phyloP scores from a whole-genome alignment of 2,888 invertebrate species.

The Ophion slaviceki region DNA sequence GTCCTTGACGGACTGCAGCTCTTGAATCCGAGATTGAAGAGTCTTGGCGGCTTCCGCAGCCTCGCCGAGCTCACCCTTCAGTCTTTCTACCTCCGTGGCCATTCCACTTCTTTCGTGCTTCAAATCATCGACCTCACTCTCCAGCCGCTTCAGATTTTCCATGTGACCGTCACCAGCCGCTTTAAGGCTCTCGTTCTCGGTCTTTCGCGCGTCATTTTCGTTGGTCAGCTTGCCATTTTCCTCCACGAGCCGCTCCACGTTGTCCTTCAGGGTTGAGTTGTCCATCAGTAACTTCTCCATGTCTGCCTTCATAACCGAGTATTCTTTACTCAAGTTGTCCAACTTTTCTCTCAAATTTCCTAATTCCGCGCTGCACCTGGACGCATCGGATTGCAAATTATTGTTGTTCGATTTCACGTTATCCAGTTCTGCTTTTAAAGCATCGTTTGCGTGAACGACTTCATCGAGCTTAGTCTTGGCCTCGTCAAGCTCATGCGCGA shows the following conservation, averaged over 20 bases:
- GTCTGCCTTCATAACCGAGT: conserved; percentile 50
- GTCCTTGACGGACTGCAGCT: conserved; percentile 54
- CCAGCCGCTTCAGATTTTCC: conserved; percentile 44
- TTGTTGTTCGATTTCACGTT: conserved; percentile 50
- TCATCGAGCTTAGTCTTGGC: conserved; percentile 54
- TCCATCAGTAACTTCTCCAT: conserved; percentile 53
- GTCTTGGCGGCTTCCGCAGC: conserved; percentile 40
- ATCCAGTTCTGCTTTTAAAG: conserved; percentile 55
- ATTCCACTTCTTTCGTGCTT: conserved; percentile 62
- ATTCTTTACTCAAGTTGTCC: conserved; percentile 58
- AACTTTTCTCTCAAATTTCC: conserved; percentile 34
- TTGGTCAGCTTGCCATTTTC: conserved; percentile 48
- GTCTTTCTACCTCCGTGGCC: conserved; percentile 40
- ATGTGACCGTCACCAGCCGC: conserved; percentile 57
- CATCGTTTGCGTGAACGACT: conserved; percentile 55
- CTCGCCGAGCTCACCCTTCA: conserved; percentile 42
- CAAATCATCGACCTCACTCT: conserved; percentile 62
- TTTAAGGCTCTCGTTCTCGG: conserved; percentile 61
- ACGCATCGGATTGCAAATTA: conserved; percentile 58
- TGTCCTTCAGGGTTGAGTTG: conserved; percentile 62
- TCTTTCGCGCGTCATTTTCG: conserved; percentile 55
- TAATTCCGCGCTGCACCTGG: conserved; percentile 52
- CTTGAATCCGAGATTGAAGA: conserved; percentile 59
- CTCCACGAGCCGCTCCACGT: conserved; percentile 44
- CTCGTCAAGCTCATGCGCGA: conserved; percentile 52